A percentile compares a stretch with the other conserved stretches of the same genome.
These are phyloP conservation scores for Dromas ardeola DNA, from an alignment of 2,113 vertebrate genomes.

Conservation along the genomic window DNA sequence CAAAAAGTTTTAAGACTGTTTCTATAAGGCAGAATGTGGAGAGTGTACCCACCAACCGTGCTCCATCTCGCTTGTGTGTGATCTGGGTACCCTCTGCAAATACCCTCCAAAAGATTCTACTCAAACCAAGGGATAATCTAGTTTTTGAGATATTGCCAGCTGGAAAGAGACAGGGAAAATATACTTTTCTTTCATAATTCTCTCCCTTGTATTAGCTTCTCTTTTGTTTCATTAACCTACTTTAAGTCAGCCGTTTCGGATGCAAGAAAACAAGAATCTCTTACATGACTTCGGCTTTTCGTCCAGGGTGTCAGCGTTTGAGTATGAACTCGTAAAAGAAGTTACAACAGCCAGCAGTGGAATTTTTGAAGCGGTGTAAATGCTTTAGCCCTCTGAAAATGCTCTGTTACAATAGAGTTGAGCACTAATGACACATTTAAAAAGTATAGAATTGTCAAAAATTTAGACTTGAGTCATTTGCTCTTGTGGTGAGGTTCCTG, in stretches of 20 bases:
- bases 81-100: not conserved
- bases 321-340: not conserved
- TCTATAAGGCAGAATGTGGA: not conserved
- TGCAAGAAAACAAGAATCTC: not conserved
- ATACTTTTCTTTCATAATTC: not conserved
- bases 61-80: not conserved
- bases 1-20: not conserved
- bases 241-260: not conserved
- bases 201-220: not conserved
- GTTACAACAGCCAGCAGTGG: not conserved
- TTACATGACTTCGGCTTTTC: not conserved
- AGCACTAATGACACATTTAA: not conserved
- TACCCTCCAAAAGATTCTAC: not conserved
- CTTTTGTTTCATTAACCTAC: not conserved
- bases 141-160: not conserved
- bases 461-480: not conserved
- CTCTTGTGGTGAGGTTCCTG: not conserved
- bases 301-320: not conserved
- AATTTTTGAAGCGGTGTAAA: not conserved
- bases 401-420: not conserved
- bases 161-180: not conserved
- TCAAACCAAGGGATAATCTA: not conserved
- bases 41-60: not conserved
- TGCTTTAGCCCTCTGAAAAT: not conserved
- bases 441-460: not conserved